Base-by-base conservation (phyloP, 2,888 invertebrate genomes). In the Theodoxus fluviatilis region DNA sequence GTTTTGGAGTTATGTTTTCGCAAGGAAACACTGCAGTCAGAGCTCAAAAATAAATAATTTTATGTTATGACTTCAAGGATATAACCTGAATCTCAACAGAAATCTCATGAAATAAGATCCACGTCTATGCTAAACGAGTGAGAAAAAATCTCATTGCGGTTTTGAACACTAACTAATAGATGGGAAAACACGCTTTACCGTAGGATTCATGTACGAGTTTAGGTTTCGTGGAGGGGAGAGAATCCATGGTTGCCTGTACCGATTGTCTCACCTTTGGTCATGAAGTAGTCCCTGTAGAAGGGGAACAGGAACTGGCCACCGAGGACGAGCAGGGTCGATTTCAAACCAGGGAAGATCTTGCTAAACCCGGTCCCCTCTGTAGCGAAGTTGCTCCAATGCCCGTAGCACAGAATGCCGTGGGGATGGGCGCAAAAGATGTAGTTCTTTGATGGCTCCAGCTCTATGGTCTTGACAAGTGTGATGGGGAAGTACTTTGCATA, bases 401-500 rank as follows among this genome's bases (percentile, higher is more conserved):
- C 95, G 33, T 92, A 90, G 64, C 93, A 92, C 22, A 97, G 89
- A 0, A 96, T 89, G 0, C 98, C 98, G 87, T 98, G 98, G 0
- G 98, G 98, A 87, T 94, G 96, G 72, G 92, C 91, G 6, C 95
- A 94, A 71, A 88, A 82, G 28, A 97, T 89, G 84, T 97, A 97
- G 87, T 95, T 95, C 79, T 89, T 91, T 38, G 91, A 88, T 0
- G 95, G 92, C 79, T 93, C 92, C 69, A 98, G 84, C 2, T 96
- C 94, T 0, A 90, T 91, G 0, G 94, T 95, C 86, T 95, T 94
- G 1, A 94, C 91, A 55, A 97, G 88, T 72, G 91, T 91, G 33
- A 94, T 88, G 0, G 98, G 97, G 83, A 97, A 98, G 85, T 95
- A 98, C 76, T 93, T 91, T 33, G 92, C 72, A 74, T 83, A 82